phyloP scores from a whole-genome alignment of 2,888 invertebrate species.

The Halocaridina rubra region DNA sequence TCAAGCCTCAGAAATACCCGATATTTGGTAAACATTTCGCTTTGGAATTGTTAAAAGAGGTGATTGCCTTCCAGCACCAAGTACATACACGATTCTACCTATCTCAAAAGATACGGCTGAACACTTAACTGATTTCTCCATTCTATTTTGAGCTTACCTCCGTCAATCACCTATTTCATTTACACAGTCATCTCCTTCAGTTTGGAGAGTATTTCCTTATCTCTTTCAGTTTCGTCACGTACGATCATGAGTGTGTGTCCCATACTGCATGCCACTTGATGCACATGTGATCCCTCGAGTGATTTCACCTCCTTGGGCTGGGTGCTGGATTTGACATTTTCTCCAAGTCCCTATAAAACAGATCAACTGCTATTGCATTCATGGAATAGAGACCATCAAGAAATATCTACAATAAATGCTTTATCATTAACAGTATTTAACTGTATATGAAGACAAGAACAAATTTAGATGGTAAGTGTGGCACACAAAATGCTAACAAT shows the following conservation, averaged over 20 bases:
- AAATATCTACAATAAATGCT: too few species aligned
- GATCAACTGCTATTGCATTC: background rate
- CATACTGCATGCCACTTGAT: conserved; percentile 76
- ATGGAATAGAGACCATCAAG: too few species aligned
- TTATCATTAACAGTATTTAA: background rate
- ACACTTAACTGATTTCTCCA: background rate
- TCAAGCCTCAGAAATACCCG: background rate
- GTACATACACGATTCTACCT: background rate
- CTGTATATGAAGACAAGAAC: background rate
- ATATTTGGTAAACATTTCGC: background rate
- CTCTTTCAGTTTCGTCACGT: conserved; percentile 76
- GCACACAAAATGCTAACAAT: background rate
- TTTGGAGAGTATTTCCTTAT: conserved; percentile 74
- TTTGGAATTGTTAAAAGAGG: background rate
- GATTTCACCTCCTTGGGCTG: conserved; percentile 85
- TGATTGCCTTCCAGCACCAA: background rate
- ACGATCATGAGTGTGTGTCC: conserved; percentile 84
- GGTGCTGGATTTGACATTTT: conserved; percentile 87
- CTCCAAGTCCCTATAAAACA: conserved; percentile 81
- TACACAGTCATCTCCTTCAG: conserved; percentile 67
- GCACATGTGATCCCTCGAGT: conserved; percentile 71
- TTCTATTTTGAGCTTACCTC: background rate
- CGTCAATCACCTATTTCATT: background rate
- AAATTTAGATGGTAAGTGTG: background rate
- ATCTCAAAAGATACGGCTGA: background rate